phyloP scores from a whole-genome alignment of 2,888 invertebrate genomes.

The Mythimna impura region DNA sequence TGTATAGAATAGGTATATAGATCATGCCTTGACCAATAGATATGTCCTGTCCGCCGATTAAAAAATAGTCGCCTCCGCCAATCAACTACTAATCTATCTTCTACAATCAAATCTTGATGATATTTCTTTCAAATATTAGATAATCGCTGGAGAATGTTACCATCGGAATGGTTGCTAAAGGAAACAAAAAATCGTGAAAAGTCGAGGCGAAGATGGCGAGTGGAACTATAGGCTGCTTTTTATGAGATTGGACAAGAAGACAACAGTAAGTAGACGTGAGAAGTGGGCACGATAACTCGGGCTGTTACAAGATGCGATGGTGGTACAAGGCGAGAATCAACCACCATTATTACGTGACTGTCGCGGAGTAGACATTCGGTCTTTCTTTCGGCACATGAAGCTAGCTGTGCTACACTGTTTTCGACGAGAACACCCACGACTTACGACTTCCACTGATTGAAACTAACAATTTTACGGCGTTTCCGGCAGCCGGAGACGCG shows the following conservation, averaged over 20 bases:
- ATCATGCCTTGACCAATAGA: not conserved
- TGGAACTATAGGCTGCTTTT: not conserved
- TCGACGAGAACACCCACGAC: slow-evolving; percentile 54
- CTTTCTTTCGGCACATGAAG: not conserved
- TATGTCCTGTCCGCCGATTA: not conserved
- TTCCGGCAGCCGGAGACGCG: slow-evolving; percentile 29
- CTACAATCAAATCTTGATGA: not conserved
- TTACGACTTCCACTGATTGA: slow-evolving; percentile 65
- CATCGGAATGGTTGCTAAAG: not conserved
- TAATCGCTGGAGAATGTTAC: no score
- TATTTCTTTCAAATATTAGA: not conserved
- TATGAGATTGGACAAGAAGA: not conserved
- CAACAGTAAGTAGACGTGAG: not conserved
- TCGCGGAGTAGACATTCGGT: slow-evolving; percentile 18
- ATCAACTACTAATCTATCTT: not conserved
- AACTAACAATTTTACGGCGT: slow-evolving; percentile 58
- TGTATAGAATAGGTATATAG: not conserved
- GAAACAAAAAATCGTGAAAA: not conserved
- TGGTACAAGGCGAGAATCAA: no score
- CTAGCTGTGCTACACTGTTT: slow-evolving; percentile 26
- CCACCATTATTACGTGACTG: not conserved
- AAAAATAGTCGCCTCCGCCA: not conserved
- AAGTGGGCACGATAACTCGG: not conserved
- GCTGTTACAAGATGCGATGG: no score
- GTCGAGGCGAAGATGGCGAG: not conserved